phyloP scores from a whole-genome alignment of 2,888 invertebrate genomes.

The Cremastinae sp. region DNA sequence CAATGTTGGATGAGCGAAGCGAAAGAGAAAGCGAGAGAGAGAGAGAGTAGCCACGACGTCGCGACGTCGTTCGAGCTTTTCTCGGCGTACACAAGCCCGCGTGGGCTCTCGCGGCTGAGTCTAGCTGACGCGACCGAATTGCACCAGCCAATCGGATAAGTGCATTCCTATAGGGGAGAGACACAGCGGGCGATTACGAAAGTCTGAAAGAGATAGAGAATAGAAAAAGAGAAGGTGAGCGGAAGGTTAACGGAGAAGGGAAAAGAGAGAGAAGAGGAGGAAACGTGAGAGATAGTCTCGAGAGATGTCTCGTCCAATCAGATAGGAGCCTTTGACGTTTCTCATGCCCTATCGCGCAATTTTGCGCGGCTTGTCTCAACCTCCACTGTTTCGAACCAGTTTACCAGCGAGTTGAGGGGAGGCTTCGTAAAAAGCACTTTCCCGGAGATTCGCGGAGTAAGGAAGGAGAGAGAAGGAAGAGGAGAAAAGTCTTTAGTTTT shows the following conservation, averaged over 20 bases:
- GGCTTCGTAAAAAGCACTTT: constrained; percentile 16
- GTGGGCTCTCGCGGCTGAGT: constrained; percentile 56
- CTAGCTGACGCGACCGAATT: constrained; percentile 77
- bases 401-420: neutral
- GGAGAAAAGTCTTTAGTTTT: too few relatives aligned
- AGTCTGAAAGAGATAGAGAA: constrained; percentile 24
- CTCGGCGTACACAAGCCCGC: constrained; percentile 40
- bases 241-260: constrained; percentile 4
- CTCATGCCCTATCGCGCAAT: constrained; percentile 78
- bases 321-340: constrained; percentile 78
- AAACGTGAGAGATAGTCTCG: constrained; percentile 47
- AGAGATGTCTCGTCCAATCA: constrained; percentile 76
- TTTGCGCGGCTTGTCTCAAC: constrained; percentile 68
- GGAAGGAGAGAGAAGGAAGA: too few relatives aligned
- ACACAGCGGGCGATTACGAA: too few relatives aligned
- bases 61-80: constrained; percentile 42
- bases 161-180: constrained; percentile 75
- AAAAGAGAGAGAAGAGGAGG: constrained; percentile 4
- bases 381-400: constrained; percentile 40
- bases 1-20: neutral
- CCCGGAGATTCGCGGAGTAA: neutral
- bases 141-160: constrained; percentile 79
- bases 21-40: neutral
- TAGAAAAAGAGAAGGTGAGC: constrained; percentile 8
- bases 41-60: constrained; percentile 38